Percentiles rank a stretch among this genome's conserved stretches.
Evolutionary conservation across 2,113 vertebrate species (phyloP).

Genomic region (Physeter macrocephalus): DNA sequence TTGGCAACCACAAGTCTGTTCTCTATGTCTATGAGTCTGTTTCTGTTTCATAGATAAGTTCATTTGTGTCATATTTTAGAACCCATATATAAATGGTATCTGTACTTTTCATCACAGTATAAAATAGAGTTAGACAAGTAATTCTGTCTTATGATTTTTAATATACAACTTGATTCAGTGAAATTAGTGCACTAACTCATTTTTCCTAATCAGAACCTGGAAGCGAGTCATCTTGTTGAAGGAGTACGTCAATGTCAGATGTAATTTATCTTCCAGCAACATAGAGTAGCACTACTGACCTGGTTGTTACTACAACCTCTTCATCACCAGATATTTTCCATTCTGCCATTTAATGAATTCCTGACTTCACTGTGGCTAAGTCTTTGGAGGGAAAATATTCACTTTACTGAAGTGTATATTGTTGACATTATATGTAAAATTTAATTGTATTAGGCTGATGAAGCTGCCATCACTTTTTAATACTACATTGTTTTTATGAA

Average conservation of each 20-base stretch:
- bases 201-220: neutral
- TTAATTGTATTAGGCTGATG: neutral
- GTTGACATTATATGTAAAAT: neutral
- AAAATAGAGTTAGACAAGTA: neutral
- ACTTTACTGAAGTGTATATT: neutral
- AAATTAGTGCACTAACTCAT: neutral
- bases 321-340: neutral
- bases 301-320: neutral
- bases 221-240: neutral
- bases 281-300: neutral
- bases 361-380: neutral
- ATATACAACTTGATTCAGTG: neutral
- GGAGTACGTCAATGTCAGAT: neutral
- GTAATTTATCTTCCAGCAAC: neutral
- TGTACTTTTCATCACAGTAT: neutral
- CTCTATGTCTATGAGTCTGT: neutral
- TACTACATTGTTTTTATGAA: neutral
- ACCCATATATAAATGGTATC: neutral
- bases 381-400: neutral
- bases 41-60: neutral
- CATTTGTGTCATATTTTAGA: neutral
- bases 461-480: neutral
- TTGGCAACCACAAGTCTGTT: neutral
- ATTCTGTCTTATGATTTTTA: neutral
- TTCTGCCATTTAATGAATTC: neutral